phyloP scores from a whole-genome alignment of 2,797 vertebrate genomes.

The Carapus acus region DNA sequence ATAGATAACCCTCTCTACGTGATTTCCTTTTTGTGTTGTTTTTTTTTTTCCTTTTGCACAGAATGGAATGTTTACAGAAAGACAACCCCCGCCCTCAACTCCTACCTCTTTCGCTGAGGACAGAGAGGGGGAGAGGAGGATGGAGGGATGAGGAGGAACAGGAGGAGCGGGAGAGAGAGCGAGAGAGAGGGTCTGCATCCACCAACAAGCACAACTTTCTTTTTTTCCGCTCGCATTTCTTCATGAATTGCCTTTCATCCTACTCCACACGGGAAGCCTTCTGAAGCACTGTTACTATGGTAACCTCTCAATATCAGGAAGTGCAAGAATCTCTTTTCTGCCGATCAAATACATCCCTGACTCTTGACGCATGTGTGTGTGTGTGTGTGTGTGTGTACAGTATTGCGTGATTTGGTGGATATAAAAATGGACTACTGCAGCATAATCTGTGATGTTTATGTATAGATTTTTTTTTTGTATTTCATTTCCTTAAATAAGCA shows the following conservation, averaged over 20 bases:
- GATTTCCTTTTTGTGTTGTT: constrained; percentile 38
- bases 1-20: constrained; percentile 64
- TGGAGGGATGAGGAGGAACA: constrained; percentile 44
- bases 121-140: constrained; percentile 46
- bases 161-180: constrained; percentile 31
- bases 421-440: constrained; percentile 28
- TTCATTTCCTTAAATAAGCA: constrained; percentile 43
- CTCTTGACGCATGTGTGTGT: constrained; percentile 15
- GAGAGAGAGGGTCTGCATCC: constrained; percentile 23
- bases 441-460: constrained; percentile 32
- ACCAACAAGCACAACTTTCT: no score
- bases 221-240: no score
- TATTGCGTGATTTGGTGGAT: constrained; percentile 14
- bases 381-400: background rate
- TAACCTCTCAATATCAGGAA: no score
- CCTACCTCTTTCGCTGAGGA: constrained; percentile 51
- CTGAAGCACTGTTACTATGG: constrained; percentile 33
- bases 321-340: no score
- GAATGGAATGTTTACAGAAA: constrained; percentile 69
- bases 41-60: constrained; percentile 61
- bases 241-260: no score
- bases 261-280: constrained; percentile 70
- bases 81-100: constrained; percentile 30
- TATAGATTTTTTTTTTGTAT: constrained; percentile 12
- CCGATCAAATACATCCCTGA: no score